phyloP scores from a whole-genome alignment of 1,140 invertebrate genomes.

The Aethina tumida region DNA sequence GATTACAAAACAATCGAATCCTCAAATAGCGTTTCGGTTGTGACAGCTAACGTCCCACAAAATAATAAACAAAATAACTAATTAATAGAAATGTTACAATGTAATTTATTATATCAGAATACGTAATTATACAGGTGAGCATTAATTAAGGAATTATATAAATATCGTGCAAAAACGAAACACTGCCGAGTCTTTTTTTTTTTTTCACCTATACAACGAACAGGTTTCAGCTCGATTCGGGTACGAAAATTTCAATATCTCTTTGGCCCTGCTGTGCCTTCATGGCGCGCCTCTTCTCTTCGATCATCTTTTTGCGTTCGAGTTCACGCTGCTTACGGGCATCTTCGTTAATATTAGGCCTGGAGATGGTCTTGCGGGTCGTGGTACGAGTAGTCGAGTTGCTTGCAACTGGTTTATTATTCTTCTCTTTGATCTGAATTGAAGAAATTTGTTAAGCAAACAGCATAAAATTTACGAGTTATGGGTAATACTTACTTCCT shows the following conservation, averaged over 20 bases:
- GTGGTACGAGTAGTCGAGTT: slow-evolving; percentile 33
- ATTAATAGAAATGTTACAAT: too few relatives aligned
- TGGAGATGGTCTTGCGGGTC: slow-evolving; percentile 35
- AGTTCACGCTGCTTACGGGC: slow-evolving; percentile 60
- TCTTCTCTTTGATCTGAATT: slow-evolving; percentile 18
- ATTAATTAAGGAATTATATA: too few relatives aligned
- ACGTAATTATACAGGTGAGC: too few relatives aligned
- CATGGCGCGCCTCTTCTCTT: slow-evolving; percentile 62
- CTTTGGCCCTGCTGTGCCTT: slow-evolving; percentile 37
- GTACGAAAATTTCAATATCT: slow-evolving; percentile 51
- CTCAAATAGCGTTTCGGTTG: too few relatives aligned
- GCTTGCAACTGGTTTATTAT: slow-evolving; percentile 28
- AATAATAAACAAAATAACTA: too few relatives aligned
- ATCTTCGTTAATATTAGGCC: slow-evolving; percentile 40
- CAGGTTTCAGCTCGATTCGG: slow-evolving; percentile 39
- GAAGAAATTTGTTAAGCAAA: slow-evolving; percentile 3
- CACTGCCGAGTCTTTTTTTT: too few relatives aligned
- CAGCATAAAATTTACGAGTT: background rate
- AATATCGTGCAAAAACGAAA: too few relatives aligned
- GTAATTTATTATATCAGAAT: too few relatives aligned
- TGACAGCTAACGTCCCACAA: too few relatives aligned
- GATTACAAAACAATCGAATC: too few relatives aligned
- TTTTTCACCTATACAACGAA: too few relatives aligned
- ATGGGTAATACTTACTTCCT: slow-evolving; percentile 24
- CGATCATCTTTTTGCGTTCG: slow-evolving; percentile 67